Evolutionary conservation across 1,140 invertebrate species (phyloP).

Genomic region (Kradibia gibbosae): DNA sequence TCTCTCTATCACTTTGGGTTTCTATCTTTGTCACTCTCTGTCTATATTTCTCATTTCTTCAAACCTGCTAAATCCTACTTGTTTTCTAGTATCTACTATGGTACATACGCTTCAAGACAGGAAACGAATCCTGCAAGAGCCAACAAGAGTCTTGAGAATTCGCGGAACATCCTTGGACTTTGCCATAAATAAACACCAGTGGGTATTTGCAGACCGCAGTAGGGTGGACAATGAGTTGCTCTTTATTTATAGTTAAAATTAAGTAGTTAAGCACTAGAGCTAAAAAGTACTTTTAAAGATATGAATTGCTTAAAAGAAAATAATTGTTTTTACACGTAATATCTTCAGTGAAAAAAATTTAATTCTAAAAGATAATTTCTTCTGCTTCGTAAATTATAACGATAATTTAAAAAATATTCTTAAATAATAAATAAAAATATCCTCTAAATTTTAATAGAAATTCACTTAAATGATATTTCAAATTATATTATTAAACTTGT

Average conservation of each 20-base stretch:
- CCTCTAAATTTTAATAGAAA: too few species aligned
- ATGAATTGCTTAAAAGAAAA: background rate
- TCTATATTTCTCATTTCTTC: too few species aligned
- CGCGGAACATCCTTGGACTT: slow-evolving; percentile 39
- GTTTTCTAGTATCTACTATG: background rate
- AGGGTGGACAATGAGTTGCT: background rate
- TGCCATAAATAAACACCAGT: slow-evolving; percentile 53
- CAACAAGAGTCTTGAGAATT: slow-evolving; percentile 37
- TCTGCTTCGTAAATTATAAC: too few species aligned
- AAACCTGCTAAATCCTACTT: background rate
- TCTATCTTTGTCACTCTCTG: too few species aligned
- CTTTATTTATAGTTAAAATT: background rate
- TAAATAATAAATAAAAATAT: too few species aligned
- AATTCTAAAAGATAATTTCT: background rate
- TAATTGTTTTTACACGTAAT: slow-evolving; percentile 32
- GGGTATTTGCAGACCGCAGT: background rate
- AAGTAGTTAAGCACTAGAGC: background rate
- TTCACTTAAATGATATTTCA: too few species aligned
- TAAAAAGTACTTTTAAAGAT: slow-evolving; percentile 33
- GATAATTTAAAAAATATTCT: too few species aligned
- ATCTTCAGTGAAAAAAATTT: background rate
- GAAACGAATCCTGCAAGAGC: background rate
- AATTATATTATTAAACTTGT: too few species aligned
- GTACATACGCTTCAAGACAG: background rate
- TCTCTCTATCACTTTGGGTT: too few species aligned